A percentile compares a stretch with the other conserved stretches of the same genome.
phyloP scores from a whole-genome alignment of 1,140 invertebrate species.

The Drosophila funebris region DNA sequence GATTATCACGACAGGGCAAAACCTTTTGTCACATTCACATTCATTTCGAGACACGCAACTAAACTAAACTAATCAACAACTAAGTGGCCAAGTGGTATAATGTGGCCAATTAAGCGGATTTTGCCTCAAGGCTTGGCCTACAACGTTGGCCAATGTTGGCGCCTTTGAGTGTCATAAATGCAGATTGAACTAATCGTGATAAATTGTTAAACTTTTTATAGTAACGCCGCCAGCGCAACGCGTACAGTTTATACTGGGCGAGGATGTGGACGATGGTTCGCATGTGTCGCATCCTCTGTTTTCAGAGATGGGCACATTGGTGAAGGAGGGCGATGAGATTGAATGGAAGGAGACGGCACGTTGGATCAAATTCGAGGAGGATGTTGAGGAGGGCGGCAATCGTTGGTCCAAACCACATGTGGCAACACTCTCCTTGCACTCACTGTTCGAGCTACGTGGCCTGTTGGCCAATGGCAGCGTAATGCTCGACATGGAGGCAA shows the following conservation, averaged over 20 bases:
- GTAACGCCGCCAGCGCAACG: slow-evolving; percentile 94
- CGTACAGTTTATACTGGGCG: slow-evolving; percentile 97
- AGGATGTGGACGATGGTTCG: slow-evolving; percentile 93
- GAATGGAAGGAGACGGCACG: slow-evolving; percentile 99
- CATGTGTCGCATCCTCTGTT: slow-evolving; percentile 95
- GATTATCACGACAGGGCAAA: neutral
- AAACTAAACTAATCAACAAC: slow-evolving; percentile 24
- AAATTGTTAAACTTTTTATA: slow-evolving; percentile 74
- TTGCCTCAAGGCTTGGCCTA: neutral
- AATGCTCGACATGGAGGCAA: slow-evolving; percentile 95
- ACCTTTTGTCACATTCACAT: neutral
- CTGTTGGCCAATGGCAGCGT: slow-evolving; percentile 95
- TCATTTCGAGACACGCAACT: neutral
- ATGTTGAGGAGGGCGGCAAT: slow-evolving; percentile 97
- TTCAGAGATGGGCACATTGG: slow-evolving; percentile 97
- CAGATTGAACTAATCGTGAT: slow-evolving; percentile 21
- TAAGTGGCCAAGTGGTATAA: slow-evolving; percentile 20
- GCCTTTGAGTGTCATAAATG: slow-evolving; percentile 5
- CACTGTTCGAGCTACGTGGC: slow-evolving; percentile 94
- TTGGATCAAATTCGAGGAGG: slow-evolving; percentile 98
- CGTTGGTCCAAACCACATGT: slow-evolving; percentile 98
- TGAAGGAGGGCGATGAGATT: slow-evolving; percentile 93
- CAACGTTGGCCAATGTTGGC: neutral
- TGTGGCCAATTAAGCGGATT: slow-evolving; percentile 12
- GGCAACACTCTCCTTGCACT: slow-evolving; percentile 95